These are phyloP conservation scores for Hippopotamyrus pictus DNA, from an alignment of 2,797 vertebrate species.

Conservation along the genomic window DNA sequence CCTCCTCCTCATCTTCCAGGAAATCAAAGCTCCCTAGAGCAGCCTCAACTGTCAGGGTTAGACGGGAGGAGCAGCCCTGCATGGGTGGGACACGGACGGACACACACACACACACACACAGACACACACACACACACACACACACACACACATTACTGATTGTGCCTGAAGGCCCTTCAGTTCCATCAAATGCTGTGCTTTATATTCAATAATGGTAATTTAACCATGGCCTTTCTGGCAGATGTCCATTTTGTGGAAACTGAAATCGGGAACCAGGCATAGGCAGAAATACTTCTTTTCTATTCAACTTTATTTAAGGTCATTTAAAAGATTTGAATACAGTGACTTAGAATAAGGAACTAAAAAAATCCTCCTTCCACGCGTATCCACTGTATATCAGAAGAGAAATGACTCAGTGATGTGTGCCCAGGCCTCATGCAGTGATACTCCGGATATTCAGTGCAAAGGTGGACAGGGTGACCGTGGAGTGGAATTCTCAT, in stretches of 20 bases:
- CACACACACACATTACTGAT: neutral
- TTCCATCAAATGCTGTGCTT: neutral
- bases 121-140: neutral
- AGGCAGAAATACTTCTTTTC: neutral
- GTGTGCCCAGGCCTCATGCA: neutral
- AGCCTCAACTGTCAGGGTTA: conserved; percentile 85
- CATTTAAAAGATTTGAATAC: neutral
- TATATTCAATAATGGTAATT: neutral
- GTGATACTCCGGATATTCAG: neutral
- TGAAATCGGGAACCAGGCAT: neutral
- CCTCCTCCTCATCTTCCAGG: conserved; percentile 79
- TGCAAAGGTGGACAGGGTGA: neutral
- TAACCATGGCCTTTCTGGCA: neutral
- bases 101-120: neutral
- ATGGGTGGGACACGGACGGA: conserved; percentile 35
- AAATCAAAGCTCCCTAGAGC: conserved; percentile 94
- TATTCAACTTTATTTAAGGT: neutral
- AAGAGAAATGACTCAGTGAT: neutral
- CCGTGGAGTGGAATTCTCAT: neutral
- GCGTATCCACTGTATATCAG: neutral
- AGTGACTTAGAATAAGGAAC: neutral
- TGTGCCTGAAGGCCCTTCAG: neutral
- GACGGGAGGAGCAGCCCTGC: conserved; percentile 77
- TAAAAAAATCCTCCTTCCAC: neutral
- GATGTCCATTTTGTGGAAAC: neutral